Evolutionary conservation across 2,113 vertebrate species (phyloP).

Genomic region (Pristiophorus japonicus): DNA sequence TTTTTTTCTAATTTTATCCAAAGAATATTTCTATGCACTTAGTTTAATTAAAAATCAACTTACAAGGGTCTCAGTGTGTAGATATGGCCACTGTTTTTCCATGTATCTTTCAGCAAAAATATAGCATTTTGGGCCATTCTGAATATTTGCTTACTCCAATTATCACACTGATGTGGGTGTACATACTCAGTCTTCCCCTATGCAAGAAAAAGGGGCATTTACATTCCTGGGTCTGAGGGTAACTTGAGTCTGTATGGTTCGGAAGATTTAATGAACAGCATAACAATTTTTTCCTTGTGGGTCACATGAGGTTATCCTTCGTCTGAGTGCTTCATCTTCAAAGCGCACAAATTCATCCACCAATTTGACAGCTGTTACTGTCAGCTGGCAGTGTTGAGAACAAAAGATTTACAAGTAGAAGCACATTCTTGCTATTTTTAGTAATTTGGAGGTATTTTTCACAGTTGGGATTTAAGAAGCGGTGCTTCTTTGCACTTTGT

Average conservation of each 20-base stretch:
- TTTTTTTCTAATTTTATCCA: background rate
- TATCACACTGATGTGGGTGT: background rate
- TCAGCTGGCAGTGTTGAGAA: slow-evolving; percentile 23
- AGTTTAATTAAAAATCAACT: background rate
- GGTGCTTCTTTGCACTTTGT: slow-evolving; percentile 13
- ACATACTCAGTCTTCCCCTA: background rate
- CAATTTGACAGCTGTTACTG: slow-evolving; percentile 35
- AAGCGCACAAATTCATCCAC: slow-evolving; percentile 18
- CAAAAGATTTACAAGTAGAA: slow-evolving; percentile 30
- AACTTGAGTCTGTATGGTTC: background rate
- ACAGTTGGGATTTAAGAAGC: slow-evolving; percentile 23
- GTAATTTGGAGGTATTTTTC: slow-evolving; percentile 8
- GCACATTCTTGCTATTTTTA: slow-evolving; percentile 37
- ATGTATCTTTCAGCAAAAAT: background rate
- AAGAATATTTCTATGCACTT: background rate
- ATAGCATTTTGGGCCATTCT: background rate
- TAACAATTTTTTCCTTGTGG: background rate
- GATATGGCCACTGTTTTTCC: background rate
- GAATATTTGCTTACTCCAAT: background rate
- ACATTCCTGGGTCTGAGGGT: background rate
- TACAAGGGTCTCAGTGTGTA: background rate
- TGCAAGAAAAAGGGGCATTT: background rate
- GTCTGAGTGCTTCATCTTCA: background rate
- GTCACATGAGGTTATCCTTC: slow-evolving; percentile 28
- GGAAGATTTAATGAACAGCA: background rate